Percentiles rank a stretch among this genome's conserved stretches.
These are phyloP conservation scores for Choristoneura fumiferana DNA, from an alignment of 1,140 invertebrate genomes.

Conservation along the genomic window DNA sequence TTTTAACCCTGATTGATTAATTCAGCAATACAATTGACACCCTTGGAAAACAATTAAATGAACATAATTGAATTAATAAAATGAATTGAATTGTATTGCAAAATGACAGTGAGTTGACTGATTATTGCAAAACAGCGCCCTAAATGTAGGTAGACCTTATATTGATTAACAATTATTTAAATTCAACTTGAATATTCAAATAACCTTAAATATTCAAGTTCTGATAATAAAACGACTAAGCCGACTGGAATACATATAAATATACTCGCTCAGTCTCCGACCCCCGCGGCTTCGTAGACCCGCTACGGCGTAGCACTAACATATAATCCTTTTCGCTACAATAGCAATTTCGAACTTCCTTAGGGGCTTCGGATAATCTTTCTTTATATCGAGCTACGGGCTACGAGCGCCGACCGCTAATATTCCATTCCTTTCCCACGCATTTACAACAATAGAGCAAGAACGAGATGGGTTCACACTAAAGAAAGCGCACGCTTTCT, in stretches of 20 bases:
- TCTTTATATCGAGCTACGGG: constrained; percentile 76
- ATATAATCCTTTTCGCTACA: constrained; percentile 80
- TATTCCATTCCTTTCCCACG: constrained; percentile 38
- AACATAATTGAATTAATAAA: no score
- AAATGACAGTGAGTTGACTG: no score
- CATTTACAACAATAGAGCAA: constrained; percentile 26
- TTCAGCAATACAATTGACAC: no score
- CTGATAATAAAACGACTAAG: constrained; percentile 22
- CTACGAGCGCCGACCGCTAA: constrained; percentile 40
- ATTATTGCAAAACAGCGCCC: no score
- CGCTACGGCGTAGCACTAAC: constrained; percentile 77
- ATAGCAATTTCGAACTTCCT: constrained; percentile 80
- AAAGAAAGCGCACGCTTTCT: constrained; percentile 69
- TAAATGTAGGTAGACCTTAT: no score
- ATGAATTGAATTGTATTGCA: no score
- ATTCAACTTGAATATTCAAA: background rate
- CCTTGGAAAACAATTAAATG: no score
- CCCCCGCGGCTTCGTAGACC: constrained; percentile 56
- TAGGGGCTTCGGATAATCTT: constrained; percentile 80
- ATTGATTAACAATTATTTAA: no score
- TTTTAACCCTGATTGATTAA: no score
- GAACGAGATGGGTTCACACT: constrained; percentile 39
- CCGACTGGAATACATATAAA: constrained; percentile 38
- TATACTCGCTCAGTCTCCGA: constrained; percentile 50
- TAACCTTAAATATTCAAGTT: background rate